Percentiles rank a stretch among this genome's conserved stretches.
Evolutionary conservation across 2,113 vertebrate genomes (phyloP).

Genomic region (Amblyornis subalaris): DNA sequence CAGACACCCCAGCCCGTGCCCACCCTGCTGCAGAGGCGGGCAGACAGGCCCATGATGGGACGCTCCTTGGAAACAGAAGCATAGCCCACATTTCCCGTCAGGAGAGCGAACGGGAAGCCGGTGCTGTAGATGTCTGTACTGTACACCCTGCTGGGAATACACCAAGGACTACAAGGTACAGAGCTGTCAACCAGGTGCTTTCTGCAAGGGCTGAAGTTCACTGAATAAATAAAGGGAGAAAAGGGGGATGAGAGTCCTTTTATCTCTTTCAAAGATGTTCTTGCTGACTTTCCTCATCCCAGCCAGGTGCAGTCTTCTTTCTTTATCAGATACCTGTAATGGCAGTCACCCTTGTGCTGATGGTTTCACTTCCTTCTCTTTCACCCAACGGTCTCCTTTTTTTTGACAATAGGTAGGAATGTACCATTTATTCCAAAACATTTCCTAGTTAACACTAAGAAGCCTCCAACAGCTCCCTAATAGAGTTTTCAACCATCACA

Average conservation of each 20-base stretch:
- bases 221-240: slow-evolving; percentile 54
- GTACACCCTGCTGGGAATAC: slow-evolving; percentile 4
- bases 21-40: accelerated
- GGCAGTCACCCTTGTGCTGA: background rate
- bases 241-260: slow-evolving; percentile 27
- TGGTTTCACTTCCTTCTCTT: background rate
- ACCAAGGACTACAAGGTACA: background rate
- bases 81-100: accelerated
- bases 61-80: background rate
- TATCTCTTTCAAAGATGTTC: slow-evolving; percentile 10
- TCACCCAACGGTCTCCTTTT: background rate
- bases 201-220: slow-evolving; percentile 43
- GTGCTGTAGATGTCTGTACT: background rate
- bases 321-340: background rate
- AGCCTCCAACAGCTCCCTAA: background rate
- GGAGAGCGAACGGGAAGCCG: background rate
- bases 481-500: background rate
- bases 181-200: slow-evolving; percentile 51
- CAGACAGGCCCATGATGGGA: background rate
- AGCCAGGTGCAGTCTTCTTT: background rate
- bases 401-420: background rate
- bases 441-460: background rate
- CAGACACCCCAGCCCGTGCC: background rate
- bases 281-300: background rate
- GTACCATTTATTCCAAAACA: background rate